phyloP scores from a whole-genome alignment of 1,140 invertebrate species.

The Antheraea mylitta region DNA sequence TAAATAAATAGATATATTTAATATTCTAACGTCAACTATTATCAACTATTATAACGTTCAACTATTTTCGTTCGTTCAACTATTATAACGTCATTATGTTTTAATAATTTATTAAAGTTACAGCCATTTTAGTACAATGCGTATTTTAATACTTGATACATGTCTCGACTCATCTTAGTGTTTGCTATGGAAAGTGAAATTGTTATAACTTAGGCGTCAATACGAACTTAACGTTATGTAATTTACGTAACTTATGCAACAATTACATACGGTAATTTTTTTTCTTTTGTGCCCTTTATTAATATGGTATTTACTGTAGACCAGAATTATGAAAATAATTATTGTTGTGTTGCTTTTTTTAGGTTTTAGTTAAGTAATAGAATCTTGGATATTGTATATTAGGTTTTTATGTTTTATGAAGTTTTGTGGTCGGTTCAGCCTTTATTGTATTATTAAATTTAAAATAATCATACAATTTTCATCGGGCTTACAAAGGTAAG shows the following conservation, averaged over 20 bases:
- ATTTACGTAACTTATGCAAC: constrained; percentile 11
- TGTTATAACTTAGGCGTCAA: constrained; percentile 9
- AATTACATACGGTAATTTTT: neutral
- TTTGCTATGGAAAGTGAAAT: constrained; percentile 17
- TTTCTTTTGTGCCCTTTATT: constrained; percentile 4
- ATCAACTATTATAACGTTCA: neutral
- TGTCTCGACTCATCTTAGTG: constrained; percentile 9
- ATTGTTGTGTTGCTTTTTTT: no score
- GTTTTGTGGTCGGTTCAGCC: no score
- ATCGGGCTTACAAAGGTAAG: no score
- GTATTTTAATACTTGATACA: neutral
- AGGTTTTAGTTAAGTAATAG: no score
- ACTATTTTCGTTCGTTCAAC: no score
- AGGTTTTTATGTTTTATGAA: no score
- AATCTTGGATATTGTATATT: no score
- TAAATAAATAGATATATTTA: no score
- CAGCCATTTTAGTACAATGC: neutral
- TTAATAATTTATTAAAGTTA: neutral
- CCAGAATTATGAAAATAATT: no score
- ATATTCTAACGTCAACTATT: no score
- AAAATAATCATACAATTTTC: no score
- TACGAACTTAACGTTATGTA: constrained; percentile 11
- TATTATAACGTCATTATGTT: neutral
- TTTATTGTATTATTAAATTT: no score
- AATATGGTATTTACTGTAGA: neutral